phyloP scores from a whole-genome alignment of 2,888 invertebrate genomes.

The Harpagoxenus sublaevis region DNA sequence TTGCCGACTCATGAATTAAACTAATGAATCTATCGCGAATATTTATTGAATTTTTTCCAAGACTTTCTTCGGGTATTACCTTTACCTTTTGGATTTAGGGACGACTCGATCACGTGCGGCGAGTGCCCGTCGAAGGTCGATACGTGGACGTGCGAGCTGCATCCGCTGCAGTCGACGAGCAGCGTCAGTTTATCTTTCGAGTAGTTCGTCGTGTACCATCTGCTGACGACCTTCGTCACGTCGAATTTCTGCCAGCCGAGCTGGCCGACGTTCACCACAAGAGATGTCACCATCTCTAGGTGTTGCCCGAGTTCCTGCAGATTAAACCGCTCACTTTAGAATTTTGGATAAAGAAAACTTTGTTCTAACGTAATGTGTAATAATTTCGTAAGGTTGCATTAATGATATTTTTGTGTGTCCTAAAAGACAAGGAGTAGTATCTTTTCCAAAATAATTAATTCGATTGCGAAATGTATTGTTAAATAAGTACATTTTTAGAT shows the following conservation, averaged over 20 bases:
- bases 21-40: background rate
- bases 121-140: conserved; percentile 85
- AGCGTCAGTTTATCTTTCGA: conserved; percentile 90
- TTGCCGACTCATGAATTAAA: background rate
- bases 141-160: conserved; percentile 91
- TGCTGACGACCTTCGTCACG: conserved; percentile 92
- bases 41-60: background rate
- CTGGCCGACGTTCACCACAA: conserved; percentile 88
- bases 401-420: background rate
- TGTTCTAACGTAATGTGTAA: background rate
- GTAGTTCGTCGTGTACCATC: conserved; percentile 89
- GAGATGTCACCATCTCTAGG: conserved; percentile 84
- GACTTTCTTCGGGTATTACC: conserved; percentile 71
- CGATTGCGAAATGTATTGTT: background rate
- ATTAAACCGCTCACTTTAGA: background rate
- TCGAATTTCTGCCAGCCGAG: conserved; percentile 96
- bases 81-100: conserved; percentile 83
- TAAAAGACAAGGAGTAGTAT: background rate
- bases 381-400: background rate
- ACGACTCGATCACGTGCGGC: conserved; percentile 84
- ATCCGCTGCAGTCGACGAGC: conserved; percentile 94
- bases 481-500: background rate
- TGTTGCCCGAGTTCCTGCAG: conserved; percentile 84
- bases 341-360: background rate
- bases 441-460: background rate